Percentiles rank a stretch among this genome's conserved stretches.
Evolutionary conservation across 2,797 vertebrate genomes (phyloP).

Genomic region (Picus viridis): DNA sequence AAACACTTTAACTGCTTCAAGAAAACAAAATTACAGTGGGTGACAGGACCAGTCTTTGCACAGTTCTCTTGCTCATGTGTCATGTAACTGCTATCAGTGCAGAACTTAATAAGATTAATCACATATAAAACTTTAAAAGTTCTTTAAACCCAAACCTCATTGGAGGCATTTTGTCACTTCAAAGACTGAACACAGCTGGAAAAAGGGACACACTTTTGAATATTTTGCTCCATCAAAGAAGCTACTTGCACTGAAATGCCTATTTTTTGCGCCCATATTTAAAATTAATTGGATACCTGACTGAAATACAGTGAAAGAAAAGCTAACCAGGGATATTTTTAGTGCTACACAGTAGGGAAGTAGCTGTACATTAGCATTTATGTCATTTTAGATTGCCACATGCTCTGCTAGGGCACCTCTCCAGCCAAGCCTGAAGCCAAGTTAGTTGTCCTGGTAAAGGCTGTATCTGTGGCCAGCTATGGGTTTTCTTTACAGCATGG

Average conservation of each 20-base stretch:
- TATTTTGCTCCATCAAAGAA: background rate
- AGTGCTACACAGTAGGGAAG: background rate
- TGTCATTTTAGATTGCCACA: background rate
- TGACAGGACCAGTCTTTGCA: background rate
- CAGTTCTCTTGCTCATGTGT: background rate
- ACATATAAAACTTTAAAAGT: background rate
- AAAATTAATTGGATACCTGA: background rate
- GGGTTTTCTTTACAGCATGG: background rate
- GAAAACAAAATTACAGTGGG: background rate
- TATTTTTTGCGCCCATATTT: background rate
- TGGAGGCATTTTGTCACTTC: background rate
- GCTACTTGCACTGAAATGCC: background rate
- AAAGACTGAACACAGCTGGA: background rate
- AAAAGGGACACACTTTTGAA: background rate
- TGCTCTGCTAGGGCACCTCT: background rate
- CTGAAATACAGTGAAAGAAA: background rate
- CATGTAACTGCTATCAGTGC: background rate
- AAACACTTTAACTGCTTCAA: conserved; percentile 53
- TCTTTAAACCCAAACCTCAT: background rate
- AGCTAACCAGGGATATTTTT: background rate
- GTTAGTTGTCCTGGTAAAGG: background rate
- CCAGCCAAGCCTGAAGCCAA: background rate
- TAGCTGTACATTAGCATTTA: background rate
- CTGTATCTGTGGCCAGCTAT: background rate
- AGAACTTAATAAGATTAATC: background rate